Base-by-base conservation (phyloP, 2,888 invertebrate genomes). In the Meandrusa payeni region DNA sequence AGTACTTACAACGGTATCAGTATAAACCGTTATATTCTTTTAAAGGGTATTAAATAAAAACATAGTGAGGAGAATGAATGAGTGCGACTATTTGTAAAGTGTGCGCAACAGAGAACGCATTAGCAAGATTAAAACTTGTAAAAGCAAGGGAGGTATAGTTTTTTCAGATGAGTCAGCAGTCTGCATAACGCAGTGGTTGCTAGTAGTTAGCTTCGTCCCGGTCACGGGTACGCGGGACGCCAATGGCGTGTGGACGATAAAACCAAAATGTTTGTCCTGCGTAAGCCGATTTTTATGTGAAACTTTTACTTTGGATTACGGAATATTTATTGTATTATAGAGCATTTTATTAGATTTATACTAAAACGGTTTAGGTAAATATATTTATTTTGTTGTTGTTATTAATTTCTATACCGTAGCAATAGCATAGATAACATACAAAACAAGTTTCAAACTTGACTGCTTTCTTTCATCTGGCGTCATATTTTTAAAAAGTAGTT, bases 41-140 rank as follows among this genome's bases (percentile, higher is more conserved):
- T 41, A 48, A 51, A 48, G 61, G 57, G 63, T 68, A 66, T 70
- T 63, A 61, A 69, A 68, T 57, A 62, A 59, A 60, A 61, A 59
- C 53, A 54, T 56, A 61, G 62, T 59, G 54, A 55, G 61, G 65
- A 59, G 61, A 58, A 64, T 62, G 67, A 73, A 59, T 63, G 61
- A 54, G 57, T 48, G 61, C 64, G 57, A 70, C 61, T 66, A 69
- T 77, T 81, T 70, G 68, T 70, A 59, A 73, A 76, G 72, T 69
- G 68, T 64, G 57, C 60, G 63, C 58, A 69, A 63, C 67, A 75
- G 67, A 67, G 70, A 72, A 74, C 65, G 72, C 86, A 86, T 86
- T 86, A 85, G 83, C 71, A 67, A 82, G 83, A 86, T 86, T 86
- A 80, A 83, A 85, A 83, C 66, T 76, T 73, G 72, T 69, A 76